Evolutionary conservation across 2,113 vertebrate species (phyloP), one percentile per base, ranked within the genome.

Genomic region (Mustela lutreola): DNA sequence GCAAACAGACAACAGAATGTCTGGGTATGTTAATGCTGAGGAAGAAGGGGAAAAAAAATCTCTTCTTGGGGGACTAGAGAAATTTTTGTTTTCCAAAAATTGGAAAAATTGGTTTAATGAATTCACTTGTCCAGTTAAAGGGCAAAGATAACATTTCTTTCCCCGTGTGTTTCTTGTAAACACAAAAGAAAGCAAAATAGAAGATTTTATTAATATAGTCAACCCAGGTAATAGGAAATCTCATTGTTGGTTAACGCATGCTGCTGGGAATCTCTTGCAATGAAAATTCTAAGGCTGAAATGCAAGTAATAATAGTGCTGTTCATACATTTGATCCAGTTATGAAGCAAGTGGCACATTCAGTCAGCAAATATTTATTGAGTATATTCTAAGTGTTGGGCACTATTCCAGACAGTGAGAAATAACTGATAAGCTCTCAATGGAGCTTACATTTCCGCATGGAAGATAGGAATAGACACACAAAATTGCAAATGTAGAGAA

Each of bases 141-240:
- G 62, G 79, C n/a, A 96, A 79, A 71, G 28, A 33, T 93, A 92
- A 83, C 70, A 42, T 31, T 42, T 83, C 63, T 94, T 82, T 76
- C 7, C 42, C 26, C 8, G 42, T 67, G n/a, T 89, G 95, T 91
- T 24, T 75, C 45, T 88, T 90, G 56, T 16, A 90, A 90, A 60
- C 89, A 48, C 2, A 96, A 75, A 96, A 85, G 62, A 95, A 94
- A 91, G 60, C 60, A 67, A 95, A 45, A 95, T 91, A 58, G 73
- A 96, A 71, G 93, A 70, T 89, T 95, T 90, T 36, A 26, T 82
- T 93, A 75, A n/a, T 89, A 73, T 58, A 31, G 71, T 71, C 21
- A 62, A 42, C 50, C 22, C 16, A 42, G n/a, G 33, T 42, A 91
- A 79, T 28, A 65, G 42, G 71, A 94, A 33, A 45, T 78, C 60